Evolutionary conservation across 2,888 invertebrate genomes (phyloP), one percentile per base, ranked within the genome.

Genomic region (Acanthosepion pharaonis): DNA sequence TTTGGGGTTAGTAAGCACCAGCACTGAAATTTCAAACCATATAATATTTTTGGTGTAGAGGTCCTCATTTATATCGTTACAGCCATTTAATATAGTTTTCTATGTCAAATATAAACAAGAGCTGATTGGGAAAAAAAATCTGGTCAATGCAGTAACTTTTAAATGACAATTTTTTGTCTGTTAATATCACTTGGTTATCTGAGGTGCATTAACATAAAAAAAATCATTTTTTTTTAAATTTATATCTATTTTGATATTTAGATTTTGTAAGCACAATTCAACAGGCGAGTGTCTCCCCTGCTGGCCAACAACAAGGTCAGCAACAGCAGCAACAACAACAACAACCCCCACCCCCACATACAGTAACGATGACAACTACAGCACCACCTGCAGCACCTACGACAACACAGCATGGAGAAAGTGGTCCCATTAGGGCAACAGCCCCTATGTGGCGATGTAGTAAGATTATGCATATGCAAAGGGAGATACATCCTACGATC

Each of bases 401-500:
- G 95, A 94, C 95, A 95, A 94, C 95, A 23, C 97, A 97, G 53
- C 96, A 96, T 53, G 92, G 92, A 53, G 98, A 98, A 96, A 97
- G 97, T 0, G 98, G 98, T 55, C 98, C 98, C 49, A 99, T 99
- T 96, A 98, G 98, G 97, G 99, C 99, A 53, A 99, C 99, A 0
- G 98, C 99, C 93, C 98, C 99, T 23, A 99, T 99, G 99, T 99
- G 99, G 98, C 98, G 99, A 94, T 99, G 99, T 97, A 99, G 99
- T 59, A 98, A 99, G 97, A 99, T 99, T 95, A 99, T 99, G 99
- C 99, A 99, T 97, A 98, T 99, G 98, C 99, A 99, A 98, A 98
- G 99, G 94, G 99, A 99, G 97, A 98, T 99, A 96, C 99, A 99
- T 97, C 99, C 99, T 33, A 99, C 99, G 4, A 98, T 99, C 96